phyloP scores from a whole-genome alignment of 2,113 vertebrate genomes.

The Crotalus viridis region DNA sequence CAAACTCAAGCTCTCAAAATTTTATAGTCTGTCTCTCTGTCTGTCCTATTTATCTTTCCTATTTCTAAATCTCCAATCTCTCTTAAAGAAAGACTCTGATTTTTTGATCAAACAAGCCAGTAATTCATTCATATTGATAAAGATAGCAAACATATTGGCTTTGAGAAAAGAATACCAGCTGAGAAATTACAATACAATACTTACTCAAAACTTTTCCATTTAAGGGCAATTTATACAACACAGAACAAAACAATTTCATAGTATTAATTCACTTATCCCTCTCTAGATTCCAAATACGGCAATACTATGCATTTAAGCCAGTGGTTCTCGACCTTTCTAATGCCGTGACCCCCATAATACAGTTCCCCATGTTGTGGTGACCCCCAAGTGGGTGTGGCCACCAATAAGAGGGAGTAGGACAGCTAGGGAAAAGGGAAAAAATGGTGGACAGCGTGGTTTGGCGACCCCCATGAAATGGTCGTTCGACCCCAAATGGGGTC shows the following conservation, averaged over 20 bases:
- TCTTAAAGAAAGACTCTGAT: not conserved
- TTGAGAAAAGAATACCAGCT: not conserved
- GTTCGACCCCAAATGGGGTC: too few relatives aligned
- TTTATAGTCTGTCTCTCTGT: not conserved
- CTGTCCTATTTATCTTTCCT: not conserved
- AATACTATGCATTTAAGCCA: not conserved
- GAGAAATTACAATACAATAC: not conserved
- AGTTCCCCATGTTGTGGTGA: too few relatives aligned
- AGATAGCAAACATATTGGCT: not conserved
- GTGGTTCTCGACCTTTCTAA: too few relatives aligned
- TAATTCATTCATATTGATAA: not conserved
- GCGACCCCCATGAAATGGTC: too few relatives aligned
- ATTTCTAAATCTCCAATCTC: not conserved
- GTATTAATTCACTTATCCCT: not conserved
- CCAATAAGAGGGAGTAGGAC: too few relatives aligned
- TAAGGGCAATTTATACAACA: not conserved
- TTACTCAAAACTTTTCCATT: not conserved
- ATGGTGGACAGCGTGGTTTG: too few relatives aligned
- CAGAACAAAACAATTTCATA: not conserved
- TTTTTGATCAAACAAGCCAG: not conserved
- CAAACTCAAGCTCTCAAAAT: not conserved
- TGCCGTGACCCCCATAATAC: too few relatives aligned
- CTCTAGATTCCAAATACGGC: not conserved
- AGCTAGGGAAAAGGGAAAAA: too few relatives aligned
- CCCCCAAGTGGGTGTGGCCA: too few relatives aligned